Conservation (phyloP, 2,888 invertebrate species). For the Amaurobius ferox region DNA sequence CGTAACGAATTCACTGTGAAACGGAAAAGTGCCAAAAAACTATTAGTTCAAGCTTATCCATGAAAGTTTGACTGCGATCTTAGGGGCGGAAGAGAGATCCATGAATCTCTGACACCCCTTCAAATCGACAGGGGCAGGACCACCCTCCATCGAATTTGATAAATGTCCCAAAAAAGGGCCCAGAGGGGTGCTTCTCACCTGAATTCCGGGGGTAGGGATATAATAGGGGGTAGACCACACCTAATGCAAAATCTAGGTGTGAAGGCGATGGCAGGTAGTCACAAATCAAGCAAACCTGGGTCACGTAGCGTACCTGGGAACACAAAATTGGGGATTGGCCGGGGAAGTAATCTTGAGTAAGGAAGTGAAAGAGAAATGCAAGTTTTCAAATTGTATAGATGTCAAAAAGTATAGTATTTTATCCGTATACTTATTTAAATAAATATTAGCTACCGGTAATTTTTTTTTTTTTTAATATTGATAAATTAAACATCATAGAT, state of each 20-base stretch:
- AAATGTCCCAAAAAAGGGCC: neutral
- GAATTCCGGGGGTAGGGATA: neutral
- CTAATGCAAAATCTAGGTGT: conserved; percentile 22
- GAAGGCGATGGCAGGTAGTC: conserved; percentile 31
- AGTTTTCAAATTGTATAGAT: too few relatives aligned
- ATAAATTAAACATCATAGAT: too few relatives aligned
- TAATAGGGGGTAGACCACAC: conserved; percentile 17
- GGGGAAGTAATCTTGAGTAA: too few relatives aligned
- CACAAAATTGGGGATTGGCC: neutral
- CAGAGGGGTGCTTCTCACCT: neutral
- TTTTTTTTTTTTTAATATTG: too few relatives aligned
- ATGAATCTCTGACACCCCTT: neutral
- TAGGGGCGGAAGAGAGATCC: neutral
- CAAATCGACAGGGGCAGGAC: neutral
- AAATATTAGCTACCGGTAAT: too few relatives aligned
- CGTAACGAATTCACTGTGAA: too few relatives aligned
- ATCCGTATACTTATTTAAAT: too few relatives aligned
- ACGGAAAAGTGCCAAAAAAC: too few relatives aligned
- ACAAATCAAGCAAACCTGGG: conserved; percentile 30
- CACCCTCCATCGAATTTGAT: neutral
- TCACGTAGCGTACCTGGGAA: neutral
- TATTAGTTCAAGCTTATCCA: too few relatives aligned
- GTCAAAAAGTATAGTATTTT: too few relatives aligned
- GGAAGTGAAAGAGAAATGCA: too few relatives aligned
- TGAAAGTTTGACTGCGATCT: too few relatives aligned